Conservation (phyloP, 2,797 vertebrate genomes). For the Anomalospiza imberbis region DNA sequence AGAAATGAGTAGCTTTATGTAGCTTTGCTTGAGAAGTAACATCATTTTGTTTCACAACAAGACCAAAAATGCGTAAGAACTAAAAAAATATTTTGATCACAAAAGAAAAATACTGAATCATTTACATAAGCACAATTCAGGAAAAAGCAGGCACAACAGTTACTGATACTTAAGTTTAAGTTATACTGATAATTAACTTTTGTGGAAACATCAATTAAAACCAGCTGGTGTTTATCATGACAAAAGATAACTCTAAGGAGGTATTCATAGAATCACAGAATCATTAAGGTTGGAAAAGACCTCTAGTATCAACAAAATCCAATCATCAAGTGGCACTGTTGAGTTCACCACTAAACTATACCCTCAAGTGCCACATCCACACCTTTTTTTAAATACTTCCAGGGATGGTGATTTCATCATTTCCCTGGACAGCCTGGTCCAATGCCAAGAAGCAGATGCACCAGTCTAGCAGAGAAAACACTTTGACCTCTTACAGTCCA, state of each 20-base stretch:
- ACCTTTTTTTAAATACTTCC: background rate
- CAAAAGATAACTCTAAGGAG: background rate
- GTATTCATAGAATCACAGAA: accelerated
- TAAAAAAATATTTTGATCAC: background rate
- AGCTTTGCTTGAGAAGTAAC: background rate
- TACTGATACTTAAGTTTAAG: background rate
- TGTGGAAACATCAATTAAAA: background rate
- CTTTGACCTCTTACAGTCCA: background rate
- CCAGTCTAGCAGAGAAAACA: background rate
- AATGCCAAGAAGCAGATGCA: background rate
- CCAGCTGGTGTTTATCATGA: background rate
- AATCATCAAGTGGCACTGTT: background rate
- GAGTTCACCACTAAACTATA: background rate
- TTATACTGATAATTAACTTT: background rate
- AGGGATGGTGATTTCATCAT: background rate
- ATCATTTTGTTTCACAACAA: background rate
- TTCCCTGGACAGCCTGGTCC: background rate
- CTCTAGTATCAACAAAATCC: background rate
- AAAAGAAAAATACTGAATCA: background rate
- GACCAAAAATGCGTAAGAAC: background rate
- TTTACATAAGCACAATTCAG: background rate
- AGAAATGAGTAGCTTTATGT: background rate
- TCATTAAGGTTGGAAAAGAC: background rate
- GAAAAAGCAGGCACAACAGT: background rate
- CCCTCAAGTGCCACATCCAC: background rate